Evolutionary conservation across 2,797 vertebrate species (phyloP).

Genomic region (Scolopax rusticola): DNA sequence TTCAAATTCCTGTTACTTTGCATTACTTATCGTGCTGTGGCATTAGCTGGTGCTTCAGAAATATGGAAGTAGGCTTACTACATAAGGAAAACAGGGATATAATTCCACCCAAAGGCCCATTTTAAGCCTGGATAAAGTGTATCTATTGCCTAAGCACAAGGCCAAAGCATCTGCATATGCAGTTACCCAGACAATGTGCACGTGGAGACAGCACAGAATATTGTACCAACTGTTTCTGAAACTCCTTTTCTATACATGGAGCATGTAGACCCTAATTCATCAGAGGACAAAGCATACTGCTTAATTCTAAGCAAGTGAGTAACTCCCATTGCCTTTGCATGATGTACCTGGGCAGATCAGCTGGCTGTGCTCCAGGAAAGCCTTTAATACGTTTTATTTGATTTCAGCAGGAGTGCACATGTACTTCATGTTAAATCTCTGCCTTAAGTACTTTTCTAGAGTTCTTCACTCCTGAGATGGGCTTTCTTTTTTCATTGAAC

Average conservation of each 20-base stretch:
- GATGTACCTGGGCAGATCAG: not conserved
- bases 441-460: not conserved
- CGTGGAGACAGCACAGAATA: not conserved
- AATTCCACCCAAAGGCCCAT: not conserved
- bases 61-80: not conserved
- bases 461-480: not conserved
- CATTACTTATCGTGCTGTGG: not conserved
- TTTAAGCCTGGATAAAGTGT: not conserved
- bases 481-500: not conserved
- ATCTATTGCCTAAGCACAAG: not conserved
- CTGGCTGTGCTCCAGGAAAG: not conserved
- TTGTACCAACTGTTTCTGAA: not conserved
- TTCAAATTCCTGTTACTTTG: not conserved
- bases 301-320: conserved; percentile 2
- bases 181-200: not conserved
- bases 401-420: not conserved
- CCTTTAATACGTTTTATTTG: not conserved
- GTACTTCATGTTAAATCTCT: not conserved
- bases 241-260: not conserved
- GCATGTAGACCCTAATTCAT: not conserved
- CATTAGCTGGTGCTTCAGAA: not conserved
- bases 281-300: not conserved
- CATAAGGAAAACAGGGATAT: not conserved
- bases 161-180: not conserved
- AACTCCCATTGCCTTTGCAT: not conserved